Conservation (phyloP, 2,113 vertebrate genomes). For the Eulacestoma nigropectus region DNA sequence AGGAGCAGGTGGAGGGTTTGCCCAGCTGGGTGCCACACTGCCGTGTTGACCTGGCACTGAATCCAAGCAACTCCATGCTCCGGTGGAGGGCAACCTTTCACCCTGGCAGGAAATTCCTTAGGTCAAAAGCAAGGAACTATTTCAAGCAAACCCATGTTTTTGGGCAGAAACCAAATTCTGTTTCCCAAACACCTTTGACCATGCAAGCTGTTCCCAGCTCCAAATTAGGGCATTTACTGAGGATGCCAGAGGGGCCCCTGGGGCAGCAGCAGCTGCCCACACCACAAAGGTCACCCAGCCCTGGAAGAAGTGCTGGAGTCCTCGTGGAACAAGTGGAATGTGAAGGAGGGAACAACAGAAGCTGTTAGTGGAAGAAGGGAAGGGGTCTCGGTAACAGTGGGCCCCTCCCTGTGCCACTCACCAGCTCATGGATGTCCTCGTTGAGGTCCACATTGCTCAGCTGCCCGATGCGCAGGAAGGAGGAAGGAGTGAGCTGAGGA, state of each 20-base stretch:
- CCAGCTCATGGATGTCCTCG: slow-evolving; percentile 72
- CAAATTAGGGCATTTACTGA: not conserved
- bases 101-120: not conserved
- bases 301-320: not conserved
- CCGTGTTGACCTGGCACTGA: fast-evolving
- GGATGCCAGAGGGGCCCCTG: not conserved
- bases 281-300: not conserved
- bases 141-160: not conserved
- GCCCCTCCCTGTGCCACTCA: slow-evolving; percentile 27
- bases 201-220: not conserved
- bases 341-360: not conserved
- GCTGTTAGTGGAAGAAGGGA: not conserved
- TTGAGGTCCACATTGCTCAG: slow-evolving; percentile 91
- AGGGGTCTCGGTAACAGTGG: fast-evolving
- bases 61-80: not conserved
- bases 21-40: not conserved
- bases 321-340: fast-evolving
- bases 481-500: slow-evolving; percentile 72
- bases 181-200: not conserved
- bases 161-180: not conserved
- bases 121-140: not conserved
- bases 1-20: not conserved
- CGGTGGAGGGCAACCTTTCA: not conserved
- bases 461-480: slow-evolving; percentile 81
- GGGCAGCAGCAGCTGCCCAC: not conserved